phyloP scores from a whole-genome alignment of 2,888 invertebrate genomes.

The Drosophila gaucha region DNA sequence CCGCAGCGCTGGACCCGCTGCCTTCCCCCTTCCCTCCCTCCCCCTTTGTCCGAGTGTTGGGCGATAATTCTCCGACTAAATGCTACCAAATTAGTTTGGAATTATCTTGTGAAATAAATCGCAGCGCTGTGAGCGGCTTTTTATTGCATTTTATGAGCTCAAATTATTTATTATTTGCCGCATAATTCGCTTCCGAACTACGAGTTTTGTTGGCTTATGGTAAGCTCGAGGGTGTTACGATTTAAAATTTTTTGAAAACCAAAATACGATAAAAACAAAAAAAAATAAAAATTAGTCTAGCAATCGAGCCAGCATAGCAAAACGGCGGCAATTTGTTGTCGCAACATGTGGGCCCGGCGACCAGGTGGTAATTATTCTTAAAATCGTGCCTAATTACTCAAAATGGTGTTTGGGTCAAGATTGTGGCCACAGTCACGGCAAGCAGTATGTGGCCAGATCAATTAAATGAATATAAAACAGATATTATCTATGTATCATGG shows the following conservation, averaged over 20 bases:
- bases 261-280: not conserved
- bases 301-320: slow-evolving; percentile 14
- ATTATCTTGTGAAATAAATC: slow-evolving; percentile 77
- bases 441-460: slow-evolving; percentile 1
- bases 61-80: slow-evolving; percentile 69
- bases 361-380: slow-evolving; percentile 77
- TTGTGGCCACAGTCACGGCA: slow-evolving; percentile 20
- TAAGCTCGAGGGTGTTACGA: slow-evolving; percentile 29
- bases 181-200: slow-evolving; percentile 78
- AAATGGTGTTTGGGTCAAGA: slow-evolving; percentile 34
- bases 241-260: slow-evolving; percentile 11
- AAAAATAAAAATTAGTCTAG: slow-evolving; percentile 8
- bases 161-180: slow-evolving; percentile 77
- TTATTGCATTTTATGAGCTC: slow-evolving; percentile 74
- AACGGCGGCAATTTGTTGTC: slow-evolving; percentile 40
- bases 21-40: too few relatives aligned
- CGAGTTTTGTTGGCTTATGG: slow-evolving; percentile 50
- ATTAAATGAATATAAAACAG: not conserved
- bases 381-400: slow-evolving; percentile 76
- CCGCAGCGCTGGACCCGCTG: slow-evolving; percentile 51
- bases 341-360: slow-evolving; percentile 48
- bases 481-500: too few relatives aligned
- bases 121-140: slow-evolving; percentile 57
- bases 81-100: slow-evolving; percentile 77
- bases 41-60: slow-evolving; percentile 27